Evolutionary conservation across 2,113 vertebrate genomes (phyloP), one percentile per base, ranked within the genome.

Genomic region (Hyperoodon ampullatus): DNA sequence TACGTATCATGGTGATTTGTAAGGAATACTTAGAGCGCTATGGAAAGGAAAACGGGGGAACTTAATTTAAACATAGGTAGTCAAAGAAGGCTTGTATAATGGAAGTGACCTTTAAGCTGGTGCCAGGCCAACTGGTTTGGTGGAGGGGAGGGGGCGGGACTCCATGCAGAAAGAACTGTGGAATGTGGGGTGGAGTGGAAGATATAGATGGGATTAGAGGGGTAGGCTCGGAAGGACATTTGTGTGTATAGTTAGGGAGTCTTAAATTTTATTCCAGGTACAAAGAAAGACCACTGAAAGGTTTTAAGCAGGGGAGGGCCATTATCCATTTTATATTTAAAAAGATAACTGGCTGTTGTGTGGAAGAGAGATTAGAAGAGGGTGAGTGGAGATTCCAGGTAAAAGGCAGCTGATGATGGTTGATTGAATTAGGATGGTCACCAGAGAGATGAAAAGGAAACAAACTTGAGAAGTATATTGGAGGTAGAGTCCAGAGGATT

Each of bases 131-230:
- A 0, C 71, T 70, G n/a, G 24, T 65, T 60, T 44, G 7, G 12
- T 8, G 75, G 50, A 3, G 5, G 24, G 10, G 3, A 0, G 24
- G 26, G 9, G 3, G 0, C 0, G 6, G 15, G 21, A 66, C 30
- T 53, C 50, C 33, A 42, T 42, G 8, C n/a, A 33, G 47, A 72
- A 53, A 82, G 35, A 78, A 35, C 16, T 68, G 61, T 47, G 39
- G 39, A 63, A 80, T 58, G n/a, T 53, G 33, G 28, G 53, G 1
- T 35, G 6, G 55, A 81, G 2, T 26, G 9, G 50, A 53, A 30
- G 28, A 15, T 26, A 71, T 18, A 7, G 35, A 26, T 30, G 26
- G 72, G 23, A 35, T 96, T 74, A n/a, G 39, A 81, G n/a, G 44
- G 19, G 11, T 26, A 71, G 66, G 18, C 28, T 33, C 28, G 50